Evolutionary conservation across 2,113 vertebrate genomes (phyloP).

Genomic region (Hippocampus zosterae): DNA sequence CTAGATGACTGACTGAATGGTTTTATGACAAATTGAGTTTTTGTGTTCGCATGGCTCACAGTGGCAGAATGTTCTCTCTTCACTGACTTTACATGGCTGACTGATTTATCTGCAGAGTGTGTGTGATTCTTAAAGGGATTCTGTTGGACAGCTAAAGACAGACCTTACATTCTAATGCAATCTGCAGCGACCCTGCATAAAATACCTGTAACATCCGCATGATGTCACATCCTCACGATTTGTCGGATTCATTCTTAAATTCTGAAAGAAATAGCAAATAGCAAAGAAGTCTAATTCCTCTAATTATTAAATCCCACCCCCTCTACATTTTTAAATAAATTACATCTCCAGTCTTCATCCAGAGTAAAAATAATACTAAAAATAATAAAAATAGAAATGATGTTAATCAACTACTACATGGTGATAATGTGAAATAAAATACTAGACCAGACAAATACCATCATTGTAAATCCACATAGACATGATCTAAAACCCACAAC

Average conservation of each 20-base stretch:
- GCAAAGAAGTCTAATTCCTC: too few relatives aligned
- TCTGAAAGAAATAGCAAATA: too few relatives aligned
- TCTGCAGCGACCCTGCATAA: constrained; percentile 17
- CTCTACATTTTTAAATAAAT: too few relatives aligned
- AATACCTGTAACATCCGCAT: background rate
- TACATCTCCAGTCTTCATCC: too few relatives aligned
- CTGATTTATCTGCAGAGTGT: constrained; percentile 37
- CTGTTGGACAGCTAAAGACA: constrained; percentile 24
- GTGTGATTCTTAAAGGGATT: constrained; percentile 32
- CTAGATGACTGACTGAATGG: background rate
- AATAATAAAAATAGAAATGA: too few relatives aligned
- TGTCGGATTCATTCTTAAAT: background rate
- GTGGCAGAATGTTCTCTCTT: constrained; percentile 20
- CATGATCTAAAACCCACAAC: too few relatives aligned
- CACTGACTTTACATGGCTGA: constrained; percentile 37
- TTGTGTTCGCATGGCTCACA: constrained; percentile 20
- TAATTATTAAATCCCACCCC: too few relatives aligned
- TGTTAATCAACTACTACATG: too few relatives aligned
- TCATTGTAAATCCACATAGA: too few relatives aligned
- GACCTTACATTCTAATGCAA: constrained; percentile 41
- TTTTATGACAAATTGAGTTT: constrained; percentile 20
- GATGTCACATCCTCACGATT: background rate
- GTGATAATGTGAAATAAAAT: too few relatives aligned
- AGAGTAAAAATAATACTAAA: too few relatives aligned
- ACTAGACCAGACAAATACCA: too few relatives aligned